Percentiles rank a stretch among this genome's conserved stretches.
These are phyloP conservation scores for Latrodectus elegans DNA, from an alignment of 2,888 invertebrate species.

Conservation along the genomic window DNA sequence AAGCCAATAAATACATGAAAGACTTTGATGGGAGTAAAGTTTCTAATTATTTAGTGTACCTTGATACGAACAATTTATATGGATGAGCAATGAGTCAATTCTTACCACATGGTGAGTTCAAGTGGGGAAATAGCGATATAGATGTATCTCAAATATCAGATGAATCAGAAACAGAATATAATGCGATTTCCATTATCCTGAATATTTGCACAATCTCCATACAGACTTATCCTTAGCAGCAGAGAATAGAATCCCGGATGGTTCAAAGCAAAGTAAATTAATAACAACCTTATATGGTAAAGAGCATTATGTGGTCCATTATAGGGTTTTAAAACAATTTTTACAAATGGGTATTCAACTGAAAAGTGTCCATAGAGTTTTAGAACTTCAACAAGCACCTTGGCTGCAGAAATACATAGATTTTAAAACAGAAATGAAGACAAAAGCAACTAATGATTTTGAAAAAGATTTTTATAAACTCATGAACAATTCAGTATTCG, in stretches of 20 bases:
- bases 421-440: constrained; percentile 65
- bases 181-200: constrained; percentile 27
- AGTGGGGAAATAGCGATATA: constrained; percentile 11
- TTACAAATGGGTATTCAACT: constrained; percentile 69
- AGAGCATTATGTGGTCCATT: constrained; percentile 71
- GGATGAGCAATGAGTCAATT: constrained; percentile 42
- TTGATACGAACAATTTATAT: constrained; percentile 70
- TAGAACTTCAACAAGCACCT: constrained; percentile 31
- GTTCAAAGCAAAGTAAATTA: constrained; percentile 38
- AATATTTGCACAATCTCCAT: constrained; percentile 4
- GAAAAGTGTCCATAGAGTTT: constrained; percentile 70
- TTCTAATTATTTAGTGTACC: constrained; percentile 14
- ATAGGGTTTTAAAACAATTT: constrained; percentile 70
- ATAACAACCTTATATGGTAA: constrained; percentile 55
- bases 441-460: constrained; percentile 73
- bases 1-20: constrained; percentile 40
- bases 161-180: constrained; percentile 9
- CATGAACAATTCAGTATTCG: constrained; percentile 62
- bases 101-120: constrained; percentile 51
- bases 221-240: constrained; percentile 56
- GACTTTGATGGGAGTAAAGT: constrained; percentile 32
- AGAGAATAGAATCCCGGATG: constrained; percentile 12
- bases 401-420: constrained; percentile 56
- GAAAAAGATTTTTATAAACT: constrained; percentile 73
- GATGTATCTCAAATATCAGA: background rate